A percentile compares a stretch with the other conserved stretches of the same genome.
Conservation (phyloP, 2,113 vertebrate genomes). For the Pterocles orientalis region DNA sequence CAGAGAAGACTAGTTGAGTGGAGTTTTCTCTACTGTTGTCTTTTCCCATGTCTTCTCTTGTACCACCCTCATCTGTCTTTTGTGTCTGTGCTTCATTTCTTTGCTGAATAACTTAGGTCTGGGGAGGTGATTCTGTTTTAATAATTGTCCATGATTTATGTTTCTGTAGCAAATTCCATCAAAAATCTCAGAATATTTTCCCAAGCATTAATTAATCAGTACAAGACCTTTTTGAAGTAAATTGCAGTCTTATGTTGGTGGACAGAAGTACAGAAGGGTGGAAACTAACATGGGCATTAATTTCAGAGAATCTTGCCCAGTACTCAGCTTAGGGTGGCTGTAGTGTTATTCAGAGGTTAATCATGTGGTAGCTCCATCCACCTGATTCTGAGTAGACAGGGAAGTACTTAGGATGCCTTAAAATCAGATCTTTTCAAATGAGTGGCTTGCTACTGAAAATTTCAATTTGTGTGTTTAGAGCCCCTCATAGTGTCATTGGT, state of each 20-base stretch:
- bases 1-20: background rate
- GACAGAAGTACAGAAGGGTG: background rate
- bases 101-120: background rate
- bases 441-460: background rate
- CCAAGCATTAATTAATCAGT: background rate
- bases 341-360: background rate
- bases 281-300: background rate
- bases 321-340: background rate
- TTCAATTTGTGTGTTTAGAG: background rate
- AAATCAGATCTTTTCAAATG: background rate
- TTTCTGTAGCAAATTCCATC: background rate
- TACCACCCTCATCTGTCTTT: background rate
- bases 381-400: background rate
- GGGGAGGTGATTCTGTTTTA: background rate
- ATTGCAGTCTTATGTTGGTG: background rate
- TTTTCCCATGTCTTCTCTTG: background rate
- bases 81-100: conserved; percentile 5
- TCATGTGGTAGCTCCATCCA: background rate
- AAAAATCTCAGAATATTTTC: background rate
- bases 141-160: background rate
- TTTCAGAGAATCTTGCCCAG: background rate
- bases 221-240: conserved; percentile 21
- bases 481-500: background rate
- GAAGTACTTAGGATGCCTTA: background rate
- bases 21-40: background rate